Evolutionary conservation across 2,113 vertebrate genomes (phyloP).

Genomic region (Gallinago jamesoni): DNA sequence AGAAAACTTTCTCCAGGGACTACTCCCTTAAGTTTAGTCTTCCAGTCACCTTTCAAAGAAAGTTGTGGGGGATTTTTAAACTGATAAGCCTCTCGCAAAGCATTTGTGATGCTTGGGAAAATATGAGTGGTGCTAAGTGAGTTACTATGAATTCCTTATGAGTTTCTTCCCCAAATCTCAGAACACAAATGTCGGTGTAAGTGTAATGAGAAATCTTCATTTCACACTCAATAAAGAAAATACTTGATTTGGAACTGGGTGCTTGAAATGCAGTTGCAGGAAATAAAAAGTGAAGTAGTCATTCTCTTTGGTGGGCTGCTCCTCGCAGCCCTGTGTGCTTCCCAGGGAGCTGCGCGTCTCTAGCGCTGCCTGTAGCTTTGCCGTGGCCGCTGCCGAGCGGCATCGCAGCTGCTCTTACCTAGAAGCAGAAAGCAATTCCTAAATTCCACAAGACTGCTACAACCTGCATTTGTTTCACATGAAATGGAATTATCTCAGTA

Average conservation of each 20-base stretch:
- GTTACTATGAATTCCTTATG: not conserved
- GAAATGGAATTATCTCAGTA: not conserved
- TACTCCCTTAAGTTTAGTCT: not conserved
- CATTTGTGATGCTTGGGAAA: not conserved
- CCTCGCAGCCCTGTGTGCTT: not conserved
- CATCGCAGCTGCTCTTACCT: not conserved
- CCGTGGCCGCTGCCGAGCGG: not conserved
- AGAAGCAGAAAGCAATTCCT: not conserved
- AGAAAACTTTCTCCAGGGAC: not conserved
- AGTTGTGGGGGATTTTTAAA: not conserved
- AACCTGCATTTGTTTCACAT: not conserved
- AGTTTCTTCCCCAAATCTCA: not conserved
- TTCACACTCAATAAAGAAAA: not conserved
- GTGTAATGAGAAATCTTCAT: not conserved
- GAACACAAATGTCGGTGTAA: not conserved
- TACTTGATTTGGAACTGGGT: not conserved
- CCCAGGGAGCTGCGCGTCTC: not conserved
- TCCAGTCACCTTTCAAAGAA: not conserved
- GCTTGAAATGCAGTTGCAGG: not conserved
- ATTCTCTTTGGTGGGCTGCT: not conserved
- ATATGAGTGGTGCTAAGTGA: accelerated
- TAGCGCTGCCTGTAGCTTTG: not conserved
- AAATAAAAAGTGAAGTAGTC: not conserved
- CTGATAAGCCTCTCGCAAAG: not conserved
- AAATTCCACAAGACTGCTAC: not conserved